Evolutionary conservation across 2,888 invertebrate species (phyloP), one percentile per base, ranked within the genome.

Genomic region (Lagria hirta): DNA sequence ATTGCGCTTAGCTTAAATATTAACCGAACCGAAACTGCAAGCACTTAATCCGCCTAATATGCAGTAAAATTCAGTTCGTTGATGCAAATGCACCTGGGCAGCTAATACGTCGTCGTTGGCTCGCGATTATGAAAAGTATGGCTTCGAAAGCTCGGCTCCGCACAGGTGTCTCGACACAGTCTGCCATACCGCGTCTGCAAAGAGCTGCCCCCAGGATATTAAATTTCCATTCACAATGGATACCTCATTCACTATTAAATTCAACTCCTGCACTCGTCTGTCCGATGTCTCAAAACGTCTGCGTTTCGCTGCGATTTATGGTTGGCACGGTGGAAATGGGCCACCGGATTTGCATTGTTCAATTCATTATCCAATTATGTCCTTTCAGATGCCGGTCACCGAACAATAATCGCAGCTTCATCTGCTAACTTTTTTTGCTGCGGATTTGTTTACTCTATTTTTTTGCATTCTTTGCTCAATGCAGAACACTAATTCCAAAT

Each of bases 231-330:
- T 52, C 55, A 51, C 53, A 57, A 57, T 50, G 48, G 52, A 51
- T 48, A 43, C 50, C 52, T 58, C 58, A 58, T 58, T 58, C 58
- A 58, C 49, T 58, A 58, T 58, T 58, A 58, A 58, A 58, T 58
- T 58, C 58, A 57, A 58, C 57, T 58, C n/a, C 56, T 54, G 36
- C 44, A 33, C 36, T 43, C 53, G 43, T 44, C 44, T 32, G 32
- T 33, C n/a, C 21, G 22, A 23, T 16, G 36, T 36, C 35, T 46
- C 46, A 46, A 37, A 12, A 35, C 23, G 41, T 20, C 34, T 34
- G 30, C 40, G 17, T 40, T 15, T 29, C 16, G 42, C 41, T 32
- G 41, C 46, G 46, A 46, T 46, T 46, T 46, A 46, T 42, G 35
- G 46, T 30, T 26, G 32, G 16, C 13, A 30, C 30, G 27, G 22